Conservation (phyloP, 2,888 invertebrate genomes). For the Tipula vernalis region DNA sequence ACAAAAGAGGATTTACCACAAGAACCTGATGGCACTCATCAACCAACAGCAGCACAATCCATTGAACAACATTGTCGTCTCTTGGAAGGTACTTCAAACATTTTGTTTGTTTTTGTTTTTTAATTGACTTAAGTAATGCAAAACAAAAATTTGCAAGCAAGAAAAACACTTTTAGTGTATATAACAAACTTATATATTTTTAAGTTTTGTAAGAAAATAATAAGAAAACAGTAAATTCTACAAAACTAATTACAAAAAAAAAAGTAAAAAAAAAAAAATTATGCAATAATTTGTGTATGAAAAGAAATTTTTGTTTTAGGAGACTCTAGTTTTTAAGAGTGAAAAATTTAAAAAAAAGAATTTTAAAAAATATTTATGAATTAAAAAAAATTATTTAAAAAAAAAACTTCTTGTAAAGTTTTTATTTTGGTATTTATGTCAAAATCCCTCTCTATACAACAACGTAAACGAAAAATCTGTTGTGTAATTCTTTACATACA, state of each 20-base stretch:
- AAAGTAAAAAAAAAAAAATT: background rate
- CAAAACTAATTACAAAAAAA: background rate
- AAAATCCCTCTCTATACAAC: background rate
- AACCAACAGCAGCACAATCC: slow-evolving; percentile 23
- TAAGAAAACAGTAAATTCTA: background rate
- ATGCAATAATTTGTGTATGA: background rate
- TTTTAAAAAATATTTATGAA: background rate
- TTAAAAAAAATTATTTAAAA: background rate
- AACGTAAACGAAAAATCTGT: background rate
- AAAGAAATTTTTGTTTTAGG: background rate
- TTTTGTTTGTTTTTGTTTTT: slow-evolving; percentile 6
- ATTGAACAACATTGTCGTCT: slow-evolving; percentile 34
- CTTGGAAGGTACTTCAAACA: slow-evolving; percentile 33
- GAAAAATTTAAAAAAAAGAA: background rate
- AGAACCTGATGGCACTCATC: slow-evolving; percentile 16
- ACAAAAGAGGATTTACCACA: slow-evolving; percentile 10
- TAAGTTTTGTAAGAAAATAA: background rate
- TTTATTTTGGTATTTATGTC: background rate
- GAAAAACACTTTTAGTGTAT: slow-evolving; percentile 14
- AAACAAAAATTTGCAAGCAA: slow-evolving; percentile 16
- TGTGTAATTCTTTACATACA: background rate
- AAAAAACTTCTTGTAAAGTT: background rate
- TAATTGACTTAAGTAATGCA: slow-evolving; percentile 5
- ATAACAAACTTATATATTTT: slow-evolving; percentile 9
- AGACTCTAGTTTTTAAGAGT: background rate